Evolutionary conservation across 2,113 vertebrate species (phyloP).

Genomic region (Nesospiza acunhae): DNA sequence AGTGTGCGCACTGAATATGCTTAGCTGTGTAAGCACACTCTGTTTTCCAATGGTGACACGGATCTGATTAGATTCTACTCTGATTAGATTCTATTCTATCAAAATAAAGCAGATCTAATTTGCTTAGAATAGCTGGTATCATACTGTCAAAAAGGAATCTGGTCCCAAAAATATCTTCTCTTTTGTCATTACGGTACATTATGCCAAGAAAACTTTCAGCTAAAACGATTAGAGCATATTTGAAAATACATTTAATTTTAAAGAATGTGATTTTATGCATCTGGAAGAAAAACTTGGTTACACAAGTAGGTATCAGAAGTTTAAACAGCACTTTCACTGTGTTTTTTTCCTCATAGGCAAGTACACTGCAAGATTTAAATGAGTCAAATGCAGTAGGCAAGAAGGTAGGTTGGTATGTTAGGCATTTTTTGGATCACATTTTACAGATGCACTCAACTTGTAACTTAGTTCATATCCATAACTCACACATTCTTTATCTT

Average conservation of each 20-base stretch:
- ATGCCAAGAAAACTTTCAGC: not conserved
- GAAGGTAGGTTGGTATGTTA: not conserved
- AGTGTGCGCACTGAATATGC: not conserved
- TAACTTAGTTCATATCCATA: not conserved
- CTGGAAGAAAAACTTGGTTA: not conserved
- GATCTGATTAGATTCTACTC: not conserved
- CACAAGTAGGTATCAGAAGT: not conserved
- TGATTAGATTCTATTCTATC: not conserved
- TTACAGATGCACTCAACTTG: not conserved
- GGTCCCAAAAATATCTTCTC: not conserved
- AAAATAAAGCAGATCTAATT: not conserved
- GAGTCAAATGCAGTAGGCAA: not conserved
- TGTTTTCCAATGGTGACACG: not conserved
- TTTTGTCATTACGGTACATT: not conserved
- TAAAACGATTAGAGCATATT: not conserved
- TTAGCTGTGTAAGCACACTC: not conserved
- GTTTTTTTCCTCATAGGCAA: not conserved
- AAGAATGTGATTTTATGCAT: not conserved
- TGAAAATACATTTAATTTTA: not conserved
- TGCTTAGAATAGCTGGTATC: not conserved
- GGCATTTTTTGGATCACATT: not conserved
- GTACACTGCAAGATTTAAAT: not conserved
- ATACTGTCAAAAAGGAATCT: not conserved
- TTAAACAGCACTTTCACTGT: not conserved
- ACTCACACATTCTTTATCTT: not conserved